phyloP scores from a whole-genome alignment of 2,797 vertebrate species.

The Anguilla anguilla region DNA sequence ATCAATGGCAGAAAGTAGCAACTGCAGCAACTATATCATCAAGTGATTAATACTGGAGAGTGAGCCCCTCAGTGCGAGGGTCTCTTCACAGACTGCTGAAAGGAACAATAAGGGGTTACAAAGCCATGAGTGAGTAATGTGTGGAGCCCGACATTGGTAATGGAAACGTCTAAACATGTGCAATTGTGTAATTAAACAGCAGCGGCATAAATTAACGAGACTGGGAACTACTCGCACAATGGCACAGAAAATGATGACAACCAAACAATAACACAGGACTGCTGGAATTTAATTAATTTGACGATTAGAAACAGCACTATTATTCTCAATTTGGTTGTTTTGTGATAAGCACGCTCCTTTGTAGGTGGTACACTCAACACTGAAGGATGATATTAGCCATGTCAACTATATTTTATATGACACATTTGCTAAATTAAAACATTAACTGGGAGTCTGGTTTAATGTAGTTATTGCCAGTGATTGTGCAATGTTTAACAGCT shows the following conservation, averaged over 20 bases:
- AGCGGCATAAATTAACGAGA: slow-evolving; percentile 25
- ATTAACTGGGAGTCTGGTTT: not conserved
- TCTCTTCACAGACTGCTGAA: slow-evolving; percentile 11
- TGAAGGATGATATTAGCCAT: not conserved
- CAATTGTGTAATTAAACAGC: slow-evolving; percentile 27
- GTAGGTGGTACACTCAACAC: not conserved
- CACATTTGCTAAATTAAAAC: slow-evolving; percentile 18
- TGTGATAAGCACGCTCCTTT: slow-evolving; percentile 23
- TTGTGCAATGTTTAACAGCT: not conserved
- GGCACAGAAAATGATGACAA: slow-evolving; percentile 27
- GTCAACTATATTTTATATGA: not conserved
- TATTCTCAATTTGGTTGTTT: slow-evolving; percentile 28
- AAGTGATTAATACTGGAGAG: slow-evolving; percentile 24
- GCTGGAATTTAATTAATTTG: slow-evolving; percentile 27
- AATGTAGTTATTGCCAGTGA: not conserved
- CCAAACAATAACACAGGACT: slow-evolving; percentile 19
- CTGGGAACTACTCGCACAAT: slow-evolving; percentile 15
- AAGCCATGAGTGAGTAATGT: slow-evolving; percentile 26
- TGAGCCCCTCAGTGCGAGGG: not conserved
- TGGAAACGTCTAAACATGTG: slow-evolving; percentile 23
- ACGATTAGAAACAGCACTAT: slow-evolving; percentile 14
- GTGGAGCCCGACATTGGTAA: slow-evolving; percentile 24
- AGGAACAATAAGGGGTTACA: slow-evolving; percentile 11
- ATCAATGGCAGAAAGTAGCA: slow-evolving; percentile 1
- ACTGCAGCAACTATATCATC: slow-evolving; percentile 6